Base-by-base conservation (phyloP, 2,797 vertebrate genomes). In the Streptopelia turtur region DNA sequence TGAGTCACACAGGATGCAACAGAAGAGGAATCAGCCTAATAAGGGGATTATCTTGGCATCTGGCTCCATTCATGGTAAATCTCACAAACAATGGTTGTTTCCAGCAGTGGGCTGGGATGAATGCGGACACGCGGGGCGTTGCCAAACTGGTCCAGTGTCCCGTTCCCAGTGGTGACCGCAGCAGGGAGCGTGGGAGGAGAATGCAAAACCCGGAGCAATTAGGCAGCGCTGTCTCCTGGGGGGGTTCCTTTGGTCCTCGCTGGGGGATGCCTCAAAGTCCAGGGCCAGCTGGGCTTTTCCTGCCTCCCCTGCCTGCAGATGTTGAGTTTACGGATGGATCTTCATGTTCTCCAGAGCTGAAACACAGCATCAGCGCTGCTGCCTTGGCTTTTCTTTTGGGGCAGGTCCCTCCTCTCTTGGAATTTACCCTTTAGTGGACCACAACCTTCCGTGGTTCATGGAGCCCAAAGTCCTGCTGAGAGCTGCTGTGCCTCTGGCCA, bases 11-110 rank as follows among this genome's bases (percentile, higher is more conserved):
- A 55, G 94, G 60, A 90, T 75, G 89, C 82, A 60, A 35, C 12
- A 90, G 24, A 30, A 50, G 91, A 91, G 71, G 53, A 53, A 65
- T 83, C 57, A 75, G 74, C 64, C 70, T 90, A 79, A 90, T n/a
- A 27, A 52, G 69, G 89, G 93, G 95, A 94, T 95, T 95, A 94
- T 78, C 47, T 39, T 13, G 89, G 89, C 83, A 70, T 92, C 91
- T 88, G 81, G 47, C 77, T 93, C 60, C 79, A 5, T 86, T 95
- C 85, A 25, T 13, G 57, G 89, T 1, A 23, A 71, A 92, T 64
- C 94, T 74, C 53, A 14, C 33, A 50, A 64, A 90, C 84, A 90
- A 53, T 56, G 52, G 72, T 16, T 47, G 17, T 60, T 93, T 59
- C 83, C 90, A 83, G 87, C 89, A 35, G 49, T 21, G 76, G 60